Conservation (phyloP, 2,888 invertebrate genomes). For the Pseudococcus jackbeardsleyi region DNA sequence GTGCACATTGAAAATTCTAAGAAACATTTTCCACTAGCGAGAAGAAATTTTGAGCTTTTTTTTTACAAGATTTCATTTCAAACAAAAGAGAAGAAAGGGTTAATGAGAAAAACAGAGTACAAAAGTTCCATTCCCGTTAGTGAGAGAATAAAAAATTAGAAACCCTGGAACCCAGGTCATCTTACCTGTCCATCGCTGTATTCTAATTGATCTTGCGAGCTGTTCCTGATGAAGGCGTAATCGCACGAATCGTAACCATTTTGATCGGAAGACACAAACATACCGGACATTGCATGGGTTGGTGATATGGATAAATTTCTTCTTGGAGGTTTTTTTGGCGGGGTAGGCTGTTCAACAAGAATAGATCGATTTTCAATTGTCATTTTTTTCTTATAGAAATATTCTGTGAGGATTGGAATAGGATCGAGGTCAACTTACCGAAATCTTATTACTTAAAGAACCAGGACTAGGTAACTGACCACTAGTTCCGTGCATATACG, state of each 20-base stretch:
- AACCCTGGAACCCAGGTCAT: background rate
- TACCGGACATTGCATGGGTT: conserved; percentile 76
- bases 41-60: background rate
- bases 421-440: conserved; percentile 73
- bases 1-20: background rate
- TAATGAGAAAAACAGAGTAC: background rate
- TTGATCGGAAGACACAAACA: conserved; percentile 75
- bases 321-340: conserved; percentile 90
- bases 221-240: conserved; percentile 76
- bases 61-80: background rate
- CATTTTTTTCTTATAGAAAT: no score
- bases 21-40: background rate
- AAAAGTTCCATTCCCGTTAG: background rate
- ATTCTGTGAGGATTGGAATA: no score
- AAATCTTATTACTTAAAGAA: conserved; percentile 76
- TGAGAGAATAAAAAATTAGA: background rate
- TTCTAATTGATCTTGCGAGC: conserved; percentile 80
- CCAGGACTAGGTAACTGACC: conserved; percentile 71
- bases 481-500: conserved; percentile 51
- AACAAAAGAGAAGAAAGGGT: background rate
- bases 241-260: conserved; percentile 76
- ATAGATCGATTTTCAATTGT: conserved; percentile 13
- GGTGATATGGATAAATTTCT: conserved; percentile 89
- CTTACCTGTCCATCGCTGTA: conserved; percentile 74
- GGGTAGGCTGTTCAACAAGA: conserved; percentile 76